These are phyloP conservation scores for Glossosoma conforme DNA, from an alignment of 1,140 invertebrate genomes.

Conservation along the genomic window DNA sequence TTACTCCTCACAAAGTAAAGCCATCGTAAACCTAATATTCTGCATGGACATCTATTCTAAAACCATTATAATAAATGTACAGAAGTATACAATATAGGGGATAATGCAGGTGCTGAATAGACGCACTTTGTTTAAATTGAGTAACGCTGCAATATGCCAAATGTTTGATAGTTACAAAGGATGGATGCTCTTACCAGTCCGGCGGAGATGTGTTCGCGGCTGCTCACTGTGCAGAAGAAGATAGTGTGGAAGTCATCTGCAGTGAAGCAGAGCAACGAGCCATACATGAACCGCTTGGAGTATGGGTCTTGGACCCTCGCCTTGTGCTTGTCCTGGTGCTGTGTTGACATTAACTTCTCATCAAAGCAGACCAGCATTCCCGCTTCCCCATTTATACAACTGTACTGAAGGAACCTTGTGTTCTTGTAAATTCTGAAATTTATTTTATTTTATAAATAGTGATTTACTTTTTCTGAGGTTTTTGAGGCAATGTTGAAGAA, in stretches of 20 bases:
- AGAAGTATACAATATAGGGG: no score
- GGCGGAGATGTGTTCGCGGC: slow-evolving; percentile 49
- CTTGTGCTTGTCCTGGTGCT: background rate
- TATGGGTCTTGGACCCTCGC: background rate
- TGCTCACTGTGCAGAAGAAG: slow-evolving; percentile 60
- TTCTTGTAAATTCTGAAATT: slow-evolving; percentile 32
- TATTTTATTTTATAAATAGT: no score
- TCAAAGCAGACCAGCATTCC: slow-evolving; percentile 8
- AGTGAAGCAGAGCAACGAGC: slow-evolving; percentile 68
- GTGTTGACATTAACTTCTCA: background rate
- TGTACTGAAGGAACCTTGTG: slow-evolving; percentile 9
- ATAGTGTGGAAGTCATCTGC: slow-evolving; percentile 62
- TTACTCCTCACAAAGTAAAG: no score
- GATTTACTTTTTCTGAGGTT: no score
- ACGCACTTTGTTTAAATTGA: no score
- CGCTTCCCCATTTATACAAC: background rate
- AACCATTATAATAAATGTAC: no score
- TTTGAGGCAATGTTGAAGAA: no score
- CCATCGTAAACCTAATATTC: no score
- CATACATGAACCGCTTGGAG: slow-evolving; percentile 58
- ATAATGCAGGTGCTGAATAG: no score
- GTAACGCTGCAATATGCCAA: no score
- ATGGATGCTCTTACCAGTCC: slow-evolving; percentile 46
- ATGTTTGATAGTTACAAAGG: no score
- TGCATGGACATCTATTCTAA: no score